These are phyloP conservation scores for Ganaspis brasiliensis DNA, from an alignment of 2,888 invertebrate genomes.

Conservation along the genomic window DNA sequence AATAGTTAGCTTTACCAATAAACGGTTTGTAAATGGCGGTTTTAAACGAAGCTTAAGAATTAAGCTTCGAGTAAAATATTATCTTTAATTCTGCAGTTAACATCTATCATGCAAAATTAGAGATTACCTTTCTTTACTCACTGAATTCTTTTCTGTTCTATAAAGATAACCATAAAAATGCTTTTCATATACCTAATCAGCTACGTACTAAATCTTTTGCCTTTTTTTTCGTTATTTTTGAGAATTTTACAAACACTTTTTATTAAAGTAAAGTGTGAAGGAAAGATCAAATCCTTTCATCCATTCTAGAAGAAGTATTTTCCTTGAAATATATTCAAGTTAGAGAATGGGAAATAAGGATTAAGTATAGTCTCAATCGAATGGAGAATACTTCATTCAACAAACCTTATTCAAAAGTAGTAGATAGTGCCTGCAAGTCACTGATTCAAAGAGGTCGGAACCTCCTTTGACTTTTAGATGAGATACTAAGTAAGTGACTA, in stretches of 20 bases:
- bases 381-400: constrained; percentile 5
- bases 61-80: constrained; percentile 27
- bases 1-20: constrained; percentile 36
- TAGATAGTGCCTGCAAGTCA: neutral
- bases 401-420: constrained; percentile 10
- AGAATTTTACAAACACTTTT: neutral
- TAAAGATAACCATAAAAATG: too few species aligned
- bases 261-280: neutral
- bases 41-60: constrained; percentile 23
- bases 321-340: neutral
- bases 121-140: neutral
- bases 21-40: constrained; percentile 14
- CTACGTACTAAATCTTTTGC: too few species aligned
- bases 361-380: neutral
- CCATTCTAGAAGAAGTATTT: neutral
- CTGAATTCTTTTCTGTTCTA: neutral
- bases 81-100: neutral
- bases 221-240: neutral
- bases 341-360: neutral
- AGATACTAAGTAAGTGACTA: neutral
- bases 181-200: too few species aligned
- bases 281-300: too few species aligned
- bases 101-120: neutral
- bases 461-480: neutral
- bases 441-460: neutral